phyloP scores from a whole-genome alignment of 2,888 invertebrate species.

The Baronia brevicornis region DNA sequence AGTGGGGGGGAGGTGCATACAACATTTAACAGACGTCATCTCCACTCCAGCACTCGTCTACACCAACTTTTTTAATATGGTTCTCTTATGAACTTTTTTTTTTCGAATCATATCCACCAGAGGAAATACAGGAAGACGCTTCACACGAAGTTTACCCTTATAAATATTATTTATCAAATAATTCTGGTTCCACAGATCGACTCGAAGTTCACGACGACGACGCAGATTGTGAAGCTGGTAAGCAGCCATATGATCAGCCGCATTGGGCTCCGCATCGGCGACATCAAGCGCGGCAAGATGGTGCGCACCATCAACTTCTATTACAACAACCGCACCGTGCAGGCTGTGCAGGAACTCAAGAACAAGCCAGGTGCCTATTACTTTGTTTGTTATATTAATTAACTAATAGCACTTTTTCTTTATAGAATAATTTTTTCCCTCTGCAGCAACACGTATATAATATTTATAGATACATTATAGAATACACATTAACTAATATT shows the following conservation, averaged over 20 bases:
- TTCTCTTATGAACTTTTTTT: too few species aligned
- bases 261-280: constrained; percentile 93
- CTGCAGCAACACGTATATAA: too few species aligned
- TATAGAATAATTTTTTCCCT: too few species aligned
- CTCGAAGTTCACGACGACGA: constrained; percentile 98
- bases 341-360: constrained; percentile 97
- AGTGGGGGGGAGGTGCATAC: too few species aligned
- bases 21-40: too few species aligned
- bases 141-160: not conserved
- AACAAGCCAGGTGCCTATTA: constrained; percentile 83
- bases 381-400: not conserved
- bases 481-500: too few species aligned
- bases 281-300: constrained; percentile 98
- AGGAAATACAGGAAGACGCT: too few species aligned
- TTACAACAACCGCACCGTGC: constrained; percentile 96
- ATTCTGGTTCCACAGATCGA: constrained; percentile 80
- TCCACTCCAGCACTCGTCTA: too few species aligned
- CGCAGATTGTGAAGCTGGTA: constrained; percentile 96
- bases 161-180: constrained; percentile 9
- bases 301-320: constrained; percentile 96
- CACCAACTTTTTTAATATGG: too few species aligned
- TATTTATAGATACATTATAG: too few species aligned
- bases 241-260: constrained; percentile 97
- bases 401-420: too few species aligned
- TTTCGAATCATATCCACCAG: too few species aligned